These are phyloP conservation scores for Drosophila merina DNA, from an alignment of 2,888 invertebrate species.

Conservation along the genomic window DNA sequence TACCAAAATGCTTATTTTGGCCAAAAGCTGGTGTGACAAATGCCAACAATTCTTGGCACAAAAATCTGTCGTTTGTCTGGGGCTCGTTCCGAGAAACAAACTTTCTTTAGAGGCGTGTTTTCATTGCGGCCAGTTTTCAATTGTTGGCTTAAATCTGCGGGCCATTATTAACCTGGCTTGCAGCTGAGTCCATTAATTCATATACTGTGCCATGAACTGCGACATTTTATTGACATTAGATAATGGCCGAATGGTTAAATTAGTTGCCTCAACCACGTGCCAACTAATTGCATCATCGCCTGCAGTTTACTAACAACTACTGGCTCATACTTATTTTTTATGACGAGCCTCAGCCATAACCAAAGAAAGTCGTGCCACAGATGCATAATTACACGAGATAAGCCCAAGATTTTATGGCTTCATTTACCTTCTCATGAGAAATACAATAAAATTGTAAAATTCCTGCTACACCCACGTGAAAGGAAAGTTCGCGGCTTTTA, in stretches of 20 bases:
- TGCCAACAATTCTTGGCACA: slow-evolving; percentile 43
- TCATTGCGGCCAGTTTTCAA: slow-evolving; percentile 32
- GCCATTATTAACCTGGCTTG: slow-evolving; percentile 49
- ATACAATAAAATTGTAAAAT: slow-evolving; percentile 19
- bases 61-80: slow-evolving; percentile 33
- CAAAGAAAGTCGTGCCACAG: slow-evolving; percentile 30
- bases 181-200: slow-evolving; percentile 23
- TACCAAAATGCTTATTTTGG: slow-evolving; percentile 18
- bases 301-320: slow-evolving; percentile 15
- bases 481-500: slow-evolving; percentile 28
- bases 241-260: slow-evolving; percentile 48
- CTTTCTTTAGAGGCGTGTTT: slow-evolving; percentile 67
- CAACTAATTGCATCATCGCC: slow-evolving; percentile 38
- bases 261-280: slow-evolving; percentile 35
- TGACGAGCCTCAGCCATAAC: slow-evolving; percentile 12
- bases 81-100: slow-evolving; percentile 31
- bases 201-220: slow-evolving; percentile 60
- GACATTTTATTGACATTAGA: slow-evolving; percentile 60
- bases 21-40: slow-evolving; percentile 49
- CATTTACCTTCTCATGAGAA: background rate
- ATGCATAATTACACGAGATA: slow-evolving; percentile 31
- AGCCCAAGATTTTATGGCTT: slow-evolving; percentile 13
- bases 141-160: slow-evolving; percentile 17
- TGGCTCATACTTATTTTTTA: slow-evolving; percentile 24
- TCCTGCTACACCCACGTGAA: slow-evolving; percentile 14